Evolutionary conservation across 1,140 invertebrate genomes (phyloP).

Genomic region (Cyclargus thomasi): DNA sequence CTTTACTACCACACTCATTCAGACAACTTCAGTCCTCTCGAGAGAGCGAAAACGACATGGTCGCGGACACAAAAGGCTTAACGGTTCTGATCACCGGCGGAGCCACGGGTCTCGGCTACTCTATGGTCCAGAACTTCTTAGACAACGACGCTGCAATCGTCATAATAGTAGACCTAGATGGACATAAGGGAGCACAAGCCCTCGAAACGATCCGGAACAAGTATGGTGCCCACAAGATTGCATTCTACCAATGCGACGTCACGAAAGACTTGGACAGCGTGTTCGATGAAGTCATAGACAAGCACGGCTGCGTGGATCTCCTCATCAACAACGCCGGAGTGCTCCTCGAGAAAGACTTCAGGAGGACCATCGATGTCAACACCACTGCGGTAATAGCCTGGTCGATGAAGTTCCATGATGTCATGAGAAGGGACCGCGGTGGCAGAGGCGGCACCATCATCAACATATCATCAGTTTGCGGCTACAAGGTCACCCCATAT

Average conservation of each 20-base stretch:
- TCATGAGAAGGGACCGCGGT: conserved; percentile 77
- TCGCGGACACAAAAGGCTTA: no score
- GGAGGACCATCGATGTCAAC: conserved; percentile 52
- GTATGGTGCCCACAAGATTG: conserved; percentile 47
- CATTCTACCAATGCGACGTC: conserved; percentile 73
- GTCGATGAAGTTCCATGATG: conserved; percentile 46
- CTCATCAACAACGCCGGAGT: conserved; percentile 79
- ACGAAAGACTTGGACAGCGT: conserved; percentile 62
- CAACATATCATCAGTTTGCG: conserved; percentile 79
- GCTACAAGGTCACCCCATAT: conserved; percentile 75
- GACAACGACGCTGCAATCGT: no score
- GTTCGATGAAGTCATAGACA: conserved; percentile 54
- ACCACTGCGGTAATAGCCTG: conserved; percentile 48
- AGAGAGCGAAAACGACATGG: no score
- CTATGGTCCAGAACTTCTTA: no score
- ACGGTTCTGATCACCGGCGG: no score
- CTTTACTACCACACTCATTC: no score
- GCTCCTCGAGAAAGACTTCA: conserved; percentile 71
- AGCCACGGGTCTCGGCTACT: no score
- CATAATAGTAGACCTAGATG: no score
- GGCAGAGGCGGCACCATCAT: conserved; percentile 79
- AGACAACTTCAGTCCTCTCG: no score
- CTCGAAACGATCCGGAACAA: no score
- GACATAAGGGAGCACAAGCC: no score
- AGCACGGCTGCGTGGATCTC: conserved; percentile 75